These are phyloP conservation scores for Maniola hyperantus DNA, from an alignment of 2,888 invertebrate species.

Conservation along the genomic window DNA sequence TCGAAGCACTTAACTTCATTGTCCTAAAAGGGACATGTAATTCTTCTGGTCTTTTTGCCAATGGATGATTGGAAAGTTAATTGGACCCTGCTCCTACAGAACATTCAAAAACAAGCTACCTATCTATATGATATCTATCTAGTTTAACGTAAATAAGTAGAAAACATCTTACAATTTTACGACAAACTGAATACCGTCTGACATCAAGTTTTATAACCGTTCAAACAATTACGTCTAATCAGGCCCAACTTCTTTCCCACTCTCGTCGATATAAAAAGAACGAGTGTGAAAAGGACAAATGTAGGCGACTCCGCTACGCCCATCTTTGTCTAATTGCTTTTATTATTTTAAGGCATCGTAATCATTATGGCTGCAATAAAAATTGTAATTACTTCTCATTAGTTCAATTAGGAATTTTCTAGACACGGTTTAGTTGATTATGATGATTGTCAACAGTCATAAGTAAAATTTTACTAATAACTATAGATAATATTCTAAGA, in stretches of 20 bases:
- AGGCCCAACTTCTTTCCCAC: slow-evolving; percentile 56
- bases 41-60: background rate
- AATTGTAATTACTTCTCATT: slow-evolving; percentile 83
- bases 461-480: slow-evolving; percentile 56
- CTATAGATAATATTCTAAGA: background rate
- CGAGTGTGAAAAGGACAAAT: slow-evolving; percentile 60
- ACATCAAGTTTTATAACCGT: slow-evolving; percentile 82
- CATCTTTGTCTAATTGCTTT: slow-evolving; percentile 82
- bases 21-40: no score
- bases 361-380: slow-evolving; percentile 82
- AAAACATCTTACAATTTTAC: slow-evolving; percentile 73
- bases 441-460: slow-evolving; percentile 73
- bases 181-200: slow-evolving; percentile 78
- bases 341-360: slow-evolving; percentile 83
- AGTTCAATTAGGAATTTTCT: slow-evolving; percentile 83
- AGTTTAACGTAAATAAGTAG: slow-evolving; percentile 39
- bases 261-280: slow-evolving; percentile 40
- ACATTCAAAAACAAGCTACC: slow-evolving; percentile 2
- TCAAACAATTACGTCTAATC: slow-evolving; percentile 82
- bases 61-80: slow-evolving; percentile 1
- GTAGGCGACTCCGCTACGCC: slow-evolving; percentile 66
- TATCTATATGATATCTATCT: slow-evolving; percentile 8
- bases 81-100: background rate
- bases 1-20: no score
- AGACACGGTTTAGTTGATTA: slow-evolving; percentile 77